Percentiles rank a stretch among this genome's conserved stretches.
phyloP scores from a whole-genome alignment of 2,797 vertebrate genomes.

The Enteromius viviparus region DNA sequence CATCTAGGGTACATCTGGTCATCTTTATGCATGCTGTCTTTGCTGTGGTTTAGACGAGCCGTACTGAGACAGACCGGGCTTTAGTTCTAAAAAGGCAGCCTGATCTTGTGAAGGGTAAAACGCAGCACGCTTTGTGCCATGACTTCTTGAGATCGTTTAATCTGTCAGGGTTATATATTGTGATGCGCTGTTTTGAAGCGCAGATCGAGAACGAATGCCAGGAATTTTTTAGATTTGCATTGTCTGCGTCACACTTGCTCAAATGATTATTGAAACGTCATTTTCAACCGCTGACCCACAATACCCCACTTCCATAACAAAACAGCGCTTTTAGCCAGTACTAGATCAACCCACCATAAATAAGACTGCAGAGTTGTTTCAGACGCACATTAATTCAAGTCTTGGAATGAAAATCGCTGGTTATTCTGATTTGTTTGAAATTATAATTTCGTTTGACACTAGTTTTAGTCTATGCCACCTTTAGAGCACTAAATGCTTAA shows the following conservation, averaged over 20 bases:
- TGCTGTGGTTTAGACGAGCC: constrained; percentile 35
- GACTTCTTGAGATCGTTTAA: constrained; percentile 20
- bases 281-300: constrained; percentile 38
- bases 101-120: constrained; percentile 35
- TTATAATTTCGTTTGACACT: neutral
- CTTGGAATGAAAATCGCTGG: neutral
- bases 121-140: constrained; percentile 1
- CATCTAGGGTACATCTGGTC: constrained; percentile 51
- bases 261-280: constrained; percentile 13
- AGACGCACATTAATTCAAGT: neutral
- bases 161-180: constrained; percentile 45
- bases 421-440: constrained; percentile 4
- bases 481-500: neutral
- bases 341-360: neutral
- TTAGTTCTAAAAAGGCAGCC: constrained; percentile 30
- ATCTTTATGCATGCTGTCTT: constrained; percentile 51
- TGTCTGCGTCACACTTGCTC: constrained; percentile 12
- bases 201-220: constrained; percentile 37
- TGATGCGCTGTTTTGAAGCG: constrained; percentile 4
- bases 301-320: neutral
- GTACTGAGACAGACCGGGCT: constrained; percentile 5
- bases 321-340: constrained; percentile 4
- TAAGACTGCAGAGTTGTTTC: neutral
- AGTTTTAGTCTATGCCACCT: neutral
- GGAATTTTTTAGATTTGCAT: constrained; percentile 10